These are phyloP conservation scores for Cenopis cana DNA, from an alignment of 2,888 invertebrate species.

Conservation along the genomic window DNA sequence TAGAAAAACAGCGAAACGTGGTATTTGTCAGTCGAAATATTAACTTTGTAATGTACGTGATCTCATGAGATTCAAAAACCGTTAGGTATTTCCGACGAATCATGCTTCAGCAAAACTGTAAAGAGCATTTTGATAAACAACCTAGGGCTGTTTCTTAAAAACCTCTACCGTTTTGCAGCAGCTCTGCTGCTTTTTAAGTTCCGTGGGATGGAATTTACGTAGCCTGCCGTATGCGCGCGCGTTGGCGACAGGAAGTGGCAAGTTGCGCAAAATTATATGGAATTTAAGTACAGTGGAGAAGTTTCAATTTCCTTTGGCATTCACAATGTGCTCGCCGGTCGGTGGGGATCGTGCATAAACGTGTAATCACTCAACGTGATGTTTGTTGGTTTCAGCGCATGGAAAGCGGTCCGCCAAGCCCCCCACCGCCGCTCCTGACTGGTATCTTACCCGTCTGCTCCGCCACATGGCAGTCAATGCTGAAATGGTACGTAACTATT, in stretches of 20 bases:
- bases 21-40: background rate
- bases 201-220: no score
- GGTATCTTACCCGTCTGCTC: conserved; percentile 73
- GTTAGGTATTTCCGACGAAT: conserved; percentile 29
- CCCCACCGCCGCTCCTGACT: conserved; percentile 70
- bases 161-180: no score
- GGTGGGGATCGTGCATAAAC: no score
- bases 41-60: conserved; percentile 31
- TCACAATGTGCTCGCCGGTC: no score
- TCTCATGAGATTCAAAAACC: conserved; percentile 33
- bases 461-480: conserved; percentile 68
- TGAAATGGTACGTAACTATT: conserved; percentile 61
- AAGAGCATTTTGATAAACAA: no score
- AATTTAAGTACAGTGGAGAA: no score
- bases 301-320: no score
- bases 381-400: conserved; percentile 80
- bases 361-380: background rate
- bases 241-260: no score
- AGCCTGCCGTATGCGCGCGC: no score
- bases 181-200: no score
- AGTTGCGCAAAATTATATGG: no score
- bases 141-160: no score
- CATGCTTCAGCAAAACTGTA: conserved; percentile 32
- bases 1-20: background rate
- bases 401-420: conserved; percentile 85